These are phyloP conservation scores for Maniola hyperantus DNA, from an alignment of 2,888 invertebrate genomes.

Conservation along the genomic window DNA sequence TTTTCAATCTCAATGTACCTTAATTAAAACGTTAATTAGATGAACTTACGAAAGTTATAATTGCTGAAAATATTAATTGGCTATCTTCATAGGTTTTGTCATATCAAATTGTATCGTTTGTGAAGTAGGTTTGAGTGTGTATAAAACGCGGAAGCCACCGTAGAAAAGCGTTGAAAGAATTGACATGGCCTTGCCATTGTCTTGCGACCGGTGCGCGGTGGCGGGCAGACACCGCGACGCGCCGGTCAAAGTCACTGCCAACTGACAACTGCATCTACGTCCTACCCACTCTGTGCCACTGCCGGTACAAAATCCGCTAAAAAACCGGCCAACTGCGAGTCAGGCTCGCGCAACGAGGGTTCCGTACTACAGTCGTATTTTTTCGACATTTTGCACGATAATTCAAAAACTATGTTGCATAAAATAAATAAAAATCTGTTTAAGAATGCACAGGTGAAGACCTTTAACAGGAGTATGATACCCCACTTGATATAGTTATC, in stretches of 20 bases:
- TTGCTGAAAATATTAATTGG: background rate
- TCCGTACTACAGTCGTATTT: too few relatives aligned
- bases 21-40: background rate
- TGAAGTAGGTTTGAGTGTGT: constrained; percentile 38
- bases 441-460: too few relatives aligned
- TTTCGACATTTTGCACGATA: too few relatives aligned
- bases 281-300: background rate
- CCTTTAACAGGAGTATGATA: too few relatives aligned
- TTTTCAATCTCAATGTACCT: too few relatives aligned
- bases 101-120: constrained; percentile 29
- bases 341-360: too few relatives aligned
- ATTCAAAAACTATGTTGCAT: too few relatives aligned
- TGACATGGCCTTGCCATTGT: constrained; percentile 61
- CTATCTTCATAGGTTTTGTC: background rate
- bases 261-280: constrained; percentile 38
- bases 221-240: constrained; percentile 45
- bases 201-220: constrained; percentile 28
- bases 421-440: too few relatives aligned
- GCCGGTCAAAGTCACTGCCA: constrained; percentile 68
- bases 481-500: too few relatives aligned
- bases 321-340: too few relatives aligned
- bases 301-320: background rate
- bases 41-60: background rate
- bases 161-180: constrained; percentile 53
- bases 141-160: constrained; percentile 40